Percentiles rank a stretch among this genome's conserved stretches.
phyloP scores from a whole-genome alignment of 1,140 invertebrate genomes.

The Hestina assimilis region DNA sequence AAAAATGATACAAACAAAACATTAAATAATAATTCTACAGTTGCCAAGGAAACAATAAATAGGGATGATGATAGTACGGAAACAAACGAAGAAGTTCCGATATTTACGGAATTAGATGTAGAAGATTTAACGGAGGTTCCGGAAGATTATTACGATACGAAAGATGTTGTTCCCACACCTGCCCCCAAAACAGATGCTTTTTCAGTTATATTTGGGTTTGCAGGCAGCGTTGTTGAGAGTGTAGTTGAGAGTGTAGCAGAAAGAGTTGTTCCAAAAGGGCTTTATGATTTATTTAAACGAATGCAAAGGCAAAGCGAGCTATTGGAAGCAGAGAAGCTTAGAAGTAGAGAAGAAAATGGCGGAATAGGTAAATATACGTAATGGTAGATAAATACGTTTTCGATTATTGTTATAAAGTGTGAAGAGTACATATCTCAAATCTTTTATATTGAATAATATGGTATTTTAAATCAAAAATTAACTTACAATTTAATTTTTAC shows the following conservation, averaged over 20 bases:
- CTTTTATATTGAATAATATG: too few relatives aligned
- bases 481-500: neutral
- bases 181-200: slow-evolving; percentile 63
- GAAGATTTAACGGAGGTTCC: slow-evolving; percentile 58
- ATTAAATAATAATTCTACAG: slow-evolving; percentile 6
- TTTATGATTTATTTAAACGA: slow-evolving; percentile 66
- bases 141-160: slow-evolving; percentile 71
- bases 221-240: slow-evolving; percentile 70
- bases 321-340: slow-evolving; percentile 69
- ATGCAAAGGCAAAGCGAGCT: slow-evolving; percentile 68
- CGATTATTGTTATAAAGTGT: too few relatives aligned
- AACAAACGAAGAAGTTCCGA: slow-evolving; percentile 45
- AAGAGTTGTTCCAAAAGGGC: slow-evolving; percentile 63
- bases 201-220: slow-evolving; percentile 66
- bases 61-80: slow-evolving; percentile 37
- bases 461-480: too few relatives aligned
- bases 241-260: slow-evolving; percentile 70
- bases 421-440: too few relatives aligned
- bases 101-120: slow-evolving; percentile 60
- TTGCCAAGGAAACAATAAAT: slow-evolving; percentile 16
- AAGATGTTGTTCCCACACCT: slow-evolving; percentile 63
- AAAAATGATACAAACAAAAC: slow-evolving; percentile 5
- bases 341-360: slow-evolving; percentile 75
- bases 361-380: slow-evolving; percentile 54
- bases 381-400: neutral